A percentile compares a stretch with the other conserved stretches of the same genome.
phyloP scores from a whole-genome alignment of 2,888 invertebrate genomes.

The Acleris holmiana region DNA sequence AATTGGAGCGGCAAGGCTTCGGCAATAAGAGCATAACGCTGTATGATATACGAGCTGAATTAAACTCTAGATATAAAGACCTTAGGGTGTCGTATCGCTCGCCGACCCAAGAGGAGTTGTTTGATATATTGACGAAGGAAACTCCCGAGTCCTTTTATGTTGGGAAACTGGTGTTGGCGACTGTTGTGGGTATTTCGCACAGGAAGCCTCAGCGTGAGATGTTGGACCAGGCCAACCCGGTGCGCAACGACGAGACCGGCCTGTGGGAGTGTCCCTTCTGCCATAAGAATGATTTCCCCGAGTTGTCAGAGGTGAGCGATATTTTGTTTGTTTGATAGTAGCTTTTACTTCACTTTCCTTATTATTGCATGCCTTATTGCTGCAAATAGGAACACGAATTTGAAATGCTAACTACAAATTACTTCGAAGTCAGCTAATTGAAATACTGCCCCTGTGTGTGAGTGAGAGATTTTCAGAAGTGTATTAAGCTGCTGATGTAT shows the following conservation, averaged over 20 bases:
- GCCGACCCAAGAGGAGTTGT: conserved; percentile 93
- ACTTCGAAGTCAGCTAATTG: too few species aligned
- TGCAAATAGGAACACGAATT: too few species aligned
- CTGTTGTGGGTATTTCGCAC: conserved; percentile 92
- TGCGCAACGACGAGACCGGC: conserved; percentile 96
- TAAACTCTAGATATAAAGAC: conserved; percentile 97
- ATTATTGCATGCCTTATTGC: too few species aligned
- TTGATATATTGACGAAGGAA: conserved; percentile 98
- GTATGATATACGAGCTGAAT: conserved; percentile 98
- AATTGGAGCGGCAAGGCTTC: conserved; percentile 95
- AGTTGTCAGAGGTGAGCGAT: conserved; percentile 90
- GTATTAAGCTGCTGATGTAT: background rate
- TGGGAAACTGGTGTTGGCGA: conserved; percentile 92
- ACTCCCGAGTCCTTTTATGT: conserved; percentile 96
- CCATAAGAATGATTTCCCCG: conserved; percentile 97
- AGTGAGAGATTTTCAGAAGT: too few species aligned
- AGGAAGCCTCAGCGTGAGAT: conserved; percentile 96
- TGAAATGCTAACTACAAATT: too few species aligned
- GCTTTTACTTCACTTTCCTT: too few species aligned
- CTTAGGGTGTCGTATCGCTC: conserved; percentile 90
- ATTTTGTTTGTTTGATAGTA: background rate
- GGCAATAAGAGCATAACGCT: conserved; percentile 96
- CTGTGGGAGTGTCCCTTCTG: conserved; percentile 99
- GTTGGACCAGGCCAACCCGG: conserved; percentile 97
- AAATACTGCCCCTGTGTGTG: too few species aligned